Evolutionary conservation across 1,140 invertebrate species (phyloP).

Genomic region (Globodera ellingtonae): DNA sequence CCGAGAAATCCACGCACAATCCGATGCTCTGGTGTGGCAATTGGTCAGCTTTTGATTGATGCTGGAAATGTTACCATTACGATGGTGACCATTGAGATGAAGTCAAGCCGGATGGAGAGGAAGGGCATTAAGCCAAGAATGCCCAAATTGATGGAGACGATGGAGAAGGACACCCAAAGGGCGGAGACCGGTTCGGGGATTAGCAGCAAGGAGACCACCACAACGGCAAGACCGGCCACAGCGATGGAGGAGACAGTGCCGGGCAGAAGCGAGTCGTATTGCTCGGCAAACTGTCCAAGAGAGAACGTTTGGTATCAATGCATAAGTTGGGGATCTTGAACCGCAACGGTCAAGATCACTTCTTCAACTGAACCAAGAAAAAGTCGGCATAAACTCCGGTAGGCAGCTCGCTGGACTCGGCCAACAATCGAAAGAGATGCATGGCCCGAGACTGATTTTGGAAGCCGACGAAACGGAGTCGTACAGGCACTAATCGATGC

Average conservation of each 20-base stretch:
- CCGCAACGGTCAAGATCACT: conserved; percentile 19
- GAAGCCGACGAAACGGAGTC: conserved; percentile 58
- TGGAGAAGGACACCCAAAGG: conserved; percentile 90
- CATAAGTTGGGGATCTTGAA: conserved; percentile 1
- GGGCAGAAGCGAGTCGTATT: conserved; percentile 62
- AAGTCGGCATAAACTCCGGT: conserved; percentile 91
- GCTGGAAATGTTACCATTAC: conserved; percentile 64
- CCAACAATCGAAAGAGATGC: conserved; percentile 68
- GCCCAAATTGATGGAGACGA: conserved; percentile 89
- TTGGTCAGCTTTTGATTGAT: not conserved
- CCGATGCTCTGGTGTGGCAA: conserved; percentile 97
- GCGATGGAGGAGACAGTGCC: conserved; percentile 85
- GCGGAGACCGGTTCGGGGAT: conserved; percentile 90
- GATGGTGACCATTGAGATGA: conserved; percentile 95
- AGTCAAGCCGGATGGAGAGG: conserved; percentile 90
- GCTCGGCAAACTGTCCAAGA: conserved; percentile 57
- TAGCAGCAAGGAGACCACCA: conserved; percentile 89
- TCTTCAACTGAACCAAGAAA: conserved; percentile 73
- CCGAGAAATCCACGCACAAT: conserved; percentile 94
- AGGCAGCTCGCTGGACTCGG: conserved; percentile 79
- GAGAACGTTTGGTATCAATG: not conserved
- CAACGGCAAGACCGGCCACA: conserved; percentile 87
- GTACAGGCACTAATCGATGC: conserved; percentile 55
- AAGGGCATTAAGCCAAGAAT: conserved; percentile 94
- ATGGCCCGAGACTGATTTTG: conserved; percentile 60